Conservation (phyloP, 2,888 invertebrate species). For the Globia sparganii region DNA sequence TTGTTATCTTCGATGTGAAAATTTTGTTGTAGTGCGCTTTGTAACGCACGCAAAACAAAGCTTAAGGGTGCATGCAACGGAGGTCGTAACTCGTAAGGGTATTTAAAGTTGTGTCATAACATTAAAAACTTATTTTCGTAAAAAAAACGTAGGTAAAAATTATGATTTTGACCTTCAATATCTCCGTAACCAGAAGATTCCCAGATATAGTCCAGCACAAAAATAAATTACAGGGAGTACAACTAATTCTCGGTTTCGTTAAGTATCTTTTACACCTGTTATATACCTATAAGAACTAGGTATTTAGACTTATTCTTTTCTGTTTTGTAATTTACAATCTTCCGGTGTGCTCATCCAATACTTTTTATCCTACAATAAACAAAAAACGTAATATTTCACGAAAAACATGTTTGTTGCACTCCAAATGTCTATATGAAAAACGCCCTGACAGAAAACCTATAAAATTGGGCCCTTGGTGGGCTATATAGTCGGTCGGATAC, state of each 20-base stretch:
- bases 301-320: neutral
- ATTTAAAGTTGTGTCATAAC: neutral
- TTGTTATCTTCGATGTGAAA: neutral
- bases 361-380: slow-evolving; percentile 42
- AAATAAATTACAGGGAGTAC: neutral
- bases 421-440: slow-evolving; percentile 60
- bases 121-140: neutral
- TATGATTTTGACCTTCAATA: neutral
- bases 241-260: neutral
- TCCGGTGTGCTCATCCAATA: slow-evolving; percentile 5
- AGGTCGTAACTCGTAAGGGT: neutral
- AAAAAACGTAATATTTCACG: slow-evolving; percentile 47
- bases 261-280: neutral
- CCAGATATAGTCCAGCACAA: neutral
- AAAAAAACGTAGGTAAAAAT: neutral
- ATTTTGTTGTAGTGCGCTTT: neutral
- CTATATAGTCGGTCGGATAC: slow-evolving; percentile 42
- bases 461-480: slow-evolving; percentile 61
- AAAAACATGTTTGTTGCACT: slow-evolving; percentile 65
- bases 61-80: neutral
- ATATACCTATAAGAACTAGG: neutral
- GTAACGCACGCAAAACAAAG: neutral
- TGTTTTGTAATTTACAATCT: slow-evolving; percentile 2
- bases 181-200: neutral
- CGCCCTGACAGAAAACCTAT: slow-evolving; percentile 59